A percentile compares a stretch with the other conserved stretches of the same genome.
Conservation (phyloP, 2,113 vertebrate species). For the Ammodytes dubius region DNA sequence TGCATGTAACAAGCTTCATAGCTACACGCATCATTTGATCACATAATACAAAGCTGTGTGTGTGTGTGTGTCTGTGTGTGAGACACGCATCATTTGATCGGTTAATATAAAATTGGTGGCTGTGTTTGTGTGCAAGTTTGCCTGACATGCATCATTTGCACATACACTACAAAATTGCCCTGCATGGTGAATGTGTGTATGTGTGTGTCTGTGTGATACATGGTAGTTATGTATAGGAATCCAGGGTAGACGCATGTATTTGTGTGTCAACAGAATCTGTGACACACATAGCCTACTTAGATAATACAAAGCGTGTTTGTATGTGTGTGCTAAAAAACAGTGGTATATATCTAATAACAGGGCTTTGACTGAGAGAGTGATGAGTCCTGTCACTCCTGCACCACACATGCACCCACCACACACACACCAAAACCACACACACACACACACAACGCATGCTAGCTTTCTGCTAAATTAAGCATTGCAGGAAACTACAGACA, state of each 20-base stretch:
- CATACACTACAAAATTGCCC: conserved; percentile 55
- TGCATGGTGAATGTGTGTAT: conserved; percentile 1
- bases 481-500: conserved; percentile 51
- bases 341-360: conserved; percentile 58
- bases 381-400: conserved; percentile 49
- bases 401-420: conserved; percentile 7
- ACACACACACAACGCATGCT: conserved; percentile 18
- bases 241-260: conserved; percentile 25
- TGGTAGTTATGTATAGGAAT: conserved; percentile 2
- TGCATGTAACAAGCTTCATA: conserved; percentile 80
- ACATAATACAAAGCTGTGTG: conserved; percentile 79
- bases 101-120: conserved; percentile 73
- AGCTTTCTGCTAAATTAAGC: conserved; percentile 71
- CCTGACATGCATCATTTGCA: conserved; percentile 65
- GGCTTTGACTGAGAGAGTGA: conserved; percentile 55
- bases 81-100: conserved; percentile 78
- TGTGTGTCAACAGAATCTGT: conserved; percentile 45
- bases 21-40: conserved; percentile 83
- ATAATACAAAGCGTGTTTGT: conserved; percentile 58
- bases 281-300: conserved; percentile 63
- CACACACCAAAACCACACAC: too few relatives aligned
- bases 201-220: conserved; percentile 8
- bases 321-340: conserved; percentile 44
- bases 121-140: conserved; percentile 67
- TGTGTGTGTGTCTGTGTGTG: conserved; percentile 63